Conservation (phyloP, 2,113 vertebrate genomes). For the Rhegmatorhina hoffmannsi region DNA sequence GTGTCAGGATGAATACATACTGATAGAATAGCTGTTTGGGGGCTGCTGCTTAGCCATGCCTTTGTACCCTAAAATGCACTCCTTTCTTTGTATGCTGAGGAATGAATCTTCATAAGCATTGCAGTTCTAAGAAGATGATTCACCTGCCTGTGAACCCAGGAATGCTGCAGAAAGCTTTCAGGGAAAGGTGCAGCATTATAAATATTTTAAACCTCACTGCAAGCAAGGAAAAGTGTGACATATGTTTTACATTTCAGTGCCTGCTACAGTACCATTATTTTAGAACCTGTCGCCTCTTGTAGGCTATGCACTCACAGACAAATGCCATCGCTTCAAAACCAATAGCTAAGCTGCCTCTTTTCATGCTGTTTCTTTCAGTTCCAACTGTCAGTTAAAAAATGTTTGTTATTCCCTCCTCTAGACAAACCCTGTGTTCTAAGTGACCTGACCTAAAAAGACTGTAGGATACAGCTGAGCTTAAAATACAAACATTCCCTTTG, state of each 20-base stretch:
- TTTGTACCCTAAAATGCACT: background rate
- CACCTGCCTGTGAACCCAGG: slow-evolving; percentile 43
- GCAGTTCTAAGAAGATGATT: slow-evolving; percentile 2
- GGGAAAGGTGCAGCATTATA: slow-evolving; percentile 63
- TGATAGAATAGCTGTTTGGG: background rate
- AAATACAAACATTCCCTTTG: slow-evolving; percentile 42
- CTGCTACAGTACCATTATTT: slow-evolving; percentile 54
- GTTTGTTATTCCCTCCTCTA: background rate
- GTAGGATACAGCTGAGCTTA: background rate
- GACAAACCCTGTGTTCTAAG: background rate
- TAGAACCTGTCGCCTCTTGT: slow-evolving; percentile 57
- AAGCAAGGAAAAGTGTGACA: slow-evolving; percentile 56
- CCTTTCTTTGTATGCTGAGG: background rate
- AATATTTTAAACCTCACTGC: slow-evolving; percentile 67
- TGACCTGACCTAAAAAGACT: slow-evolving; percentile 48
- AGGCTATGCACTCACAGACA: slow-evolving; percentile 45
- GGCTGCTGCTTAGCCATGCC: background rate
- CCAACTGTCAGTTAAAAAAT: slow-evolving; percentile 46
- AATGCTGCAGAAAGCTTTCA: slow-evolving; percentile 56
- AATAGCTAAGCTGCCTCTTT: slow-evolving; percentile 56
- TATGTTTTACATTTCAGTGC: slow-evolving; percentile 69
- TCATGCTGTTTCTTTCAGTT: slow-evolving; percentile 43
- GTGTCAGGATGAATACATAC: background rate
- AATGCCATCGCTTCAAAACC: slow-evolving; percentile 64
- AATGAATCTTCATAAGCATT: background rate